These are phyloP conservation scores for Cylas formicarius DNA, from an alignment of 1,140 invertebrate species.

Conservation along the genomic window DNA sequence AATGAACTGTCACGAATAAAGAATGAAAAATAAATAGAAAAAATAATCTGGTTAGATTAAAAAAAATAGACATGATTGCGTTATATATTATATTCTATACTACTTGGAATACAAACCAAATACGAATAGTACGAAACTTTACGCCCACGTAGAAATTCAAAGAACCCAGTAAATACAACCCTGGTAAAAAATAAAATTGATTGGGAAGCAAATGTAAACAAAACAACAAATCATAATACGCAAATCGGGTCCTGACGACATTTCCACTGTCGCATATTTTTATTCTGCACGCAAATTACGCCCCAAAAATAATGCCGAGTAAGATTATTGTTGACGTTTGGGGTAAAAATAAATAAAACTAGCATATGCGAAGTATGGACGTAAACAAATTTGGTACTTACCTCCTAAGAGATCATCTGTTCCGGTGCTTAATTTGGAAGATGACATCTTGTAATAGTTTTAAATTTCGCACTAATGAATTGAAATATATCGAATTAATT, in stretches of 20 bases:
- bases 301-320: slow-evolving; percentile 8
- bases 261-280: slow-evolving; percentile 1
- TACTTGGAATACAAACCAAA: neutral
- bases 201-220: slow-evolving; percentile 6
- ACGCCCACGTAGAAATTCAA: slow-evolving; percentile 1
- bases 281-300: slow-evolving; percentile 3
- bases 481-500: no score
- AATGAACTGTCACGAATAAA: neutral
- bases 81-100: neutral
- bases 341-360: slow-evolving; percentile 21
- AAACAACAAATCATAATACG: neutral
- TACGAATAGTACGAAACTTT: neutral
- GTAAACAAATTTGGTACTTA: slow-evolving; percentile 34
- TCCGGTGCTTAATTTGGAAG: slow-evolving; percentile 36
- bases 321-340: slow-evolving; percentile 10
- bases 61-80: neutral
- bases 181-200: slow-evolving; percentile 4
- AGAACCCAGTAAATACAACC: neutral
- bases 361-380: slow-evolving; percentile 25
- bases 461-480: no score
- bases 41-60: neutral
- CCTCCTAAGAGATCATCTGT: slow-evolving; percentile 38
- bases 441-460: slow-evolving; percentile 41
- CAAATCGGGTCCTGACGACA: slow-evolving; percentile 3
- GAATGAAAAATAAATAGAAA: neutral